Evolutionary conservation across 92 coral and sea anemone genomes (phyloP), one percentile per base, ranked within the genome.

Genomic region (Palythoa heliodiscus): DNA sequence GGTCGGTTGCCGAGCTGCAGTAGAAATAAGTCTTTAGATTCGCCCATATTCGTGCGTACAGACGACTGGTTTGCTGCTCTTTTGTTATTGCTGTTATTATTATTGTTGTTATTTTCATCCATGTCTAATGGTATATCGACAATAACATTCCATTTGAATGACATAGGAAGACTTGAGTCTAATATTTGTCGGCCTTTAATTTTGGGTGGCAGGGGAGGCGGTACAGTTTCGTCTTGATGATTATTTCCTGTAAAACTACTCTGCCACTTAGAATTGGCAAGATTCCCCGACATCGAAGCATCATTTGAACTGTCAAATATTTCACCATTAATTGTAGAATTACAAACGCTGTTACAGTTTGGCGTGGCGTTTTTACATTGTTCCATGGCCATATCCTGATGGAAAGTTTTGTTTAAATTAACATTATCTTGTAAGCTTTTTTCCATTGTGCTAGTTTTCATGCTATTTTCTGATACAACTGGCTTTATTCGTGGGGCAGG

Each of bases 401-500:
- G 73, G 19, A 19, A 8, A 20, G 48, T 58, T 23, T 11, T 22
- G 13, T 7, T 47, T 39, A 1, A 12, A 63, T 57, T 53, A 38
- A 1, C 11, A 29, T 57, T 52, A 37, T 10, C 20, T n/a, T 52
- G 29, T 20, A 70, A 80, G 66, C 50, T 5, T 72, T 14, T 15
- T 35, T 52, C 22, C 16, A 40, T 13, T 47, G 14, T 14, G 5
- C 40, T 52, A 22, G 39, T 11, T 22, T 63, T 47, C 24, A 55
- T 11, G 35, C 24, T 37, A 3, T 63, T 63, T 47, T 79, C 6
- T 64, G 70, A 11, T 23, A 20, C 47, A 52, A 64, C 58, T 3
- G 74, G 61, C 63, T 64, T 64, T 66, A 39, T n/a, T 80, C 84
- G 74, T 20, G 84, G 84, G 13, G 74, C 74, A 80, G 84, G 84